These are phyloP conservation scores for Neosilurus mollespiculum DNA, from an alignment of 2,797 vertebrate species.

Conservation along the genomic window DNA sequence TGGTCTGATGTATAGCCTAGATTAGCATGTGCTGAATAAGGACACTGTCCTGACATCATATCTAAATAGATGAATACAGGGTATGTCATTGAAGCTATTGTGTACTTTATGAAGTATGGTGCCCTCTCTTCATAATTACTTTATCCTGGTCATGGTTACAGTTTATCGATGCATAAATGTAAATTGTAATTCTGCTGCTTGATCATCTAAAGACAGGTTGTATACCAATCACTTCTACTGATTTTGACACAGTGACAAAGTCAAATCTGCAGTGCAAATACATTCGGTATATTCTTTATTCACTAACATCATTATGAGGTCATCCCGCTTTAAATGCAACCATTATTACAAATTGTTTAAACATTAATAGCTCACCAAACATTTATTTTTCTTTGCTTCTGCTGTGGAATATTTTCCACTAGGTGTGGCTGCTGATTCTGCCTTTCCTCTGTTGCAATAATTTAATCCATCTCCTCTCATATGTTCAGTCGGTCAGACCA, in stretches of 20 bases:
- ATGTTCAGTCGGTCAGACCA: conserved; percentile 60
- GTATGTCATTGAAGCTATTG: not conserved
- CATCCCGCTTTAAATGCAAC: conserved; percentile 34
- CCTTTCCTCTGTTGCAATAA: conserved; percentile 59
- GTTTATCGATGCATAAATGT: not conserved
- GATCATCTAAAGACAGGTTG: not conserved
- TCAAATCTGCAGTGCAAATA: not conserved
- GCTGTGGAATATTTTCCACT: conserved; percentile 28
- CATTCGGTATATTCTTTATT: conserved; percentile 14
- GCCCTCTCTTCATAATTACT: not conserved
- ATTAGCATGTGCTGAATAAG: not conserved
- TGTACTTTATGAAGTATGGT: not conserved
- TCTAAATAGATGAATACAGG: not conserved
- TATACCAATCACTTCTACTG: not conserved
- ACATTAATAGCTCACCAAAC: conserved; percentile 23
- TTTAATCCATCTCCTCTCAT: conserved; percentile 58
- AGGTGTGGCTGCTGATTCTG: conserved; percentile 43
- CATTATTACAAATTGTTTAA: conserved; percentile 17
- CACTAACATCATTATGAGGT: conserved; percentile 31
- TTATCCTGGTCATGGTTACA: not conserved
- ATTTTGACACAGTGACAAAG: not conserved
- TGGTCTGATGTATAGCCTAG: not conserved
- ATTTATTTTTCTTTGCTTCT: conserved; percentile 30
- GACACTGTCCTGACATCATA: not conserved
- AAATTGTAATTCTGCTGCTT: not conserved